Percentiles rank a stretch among this genome's conserved stretches.
These are phyloP conservation scores for Pyrocephalus nanus DNA, from an alignment of 2,797 vertebrate species.

Conservation along the genomic window DNA sequence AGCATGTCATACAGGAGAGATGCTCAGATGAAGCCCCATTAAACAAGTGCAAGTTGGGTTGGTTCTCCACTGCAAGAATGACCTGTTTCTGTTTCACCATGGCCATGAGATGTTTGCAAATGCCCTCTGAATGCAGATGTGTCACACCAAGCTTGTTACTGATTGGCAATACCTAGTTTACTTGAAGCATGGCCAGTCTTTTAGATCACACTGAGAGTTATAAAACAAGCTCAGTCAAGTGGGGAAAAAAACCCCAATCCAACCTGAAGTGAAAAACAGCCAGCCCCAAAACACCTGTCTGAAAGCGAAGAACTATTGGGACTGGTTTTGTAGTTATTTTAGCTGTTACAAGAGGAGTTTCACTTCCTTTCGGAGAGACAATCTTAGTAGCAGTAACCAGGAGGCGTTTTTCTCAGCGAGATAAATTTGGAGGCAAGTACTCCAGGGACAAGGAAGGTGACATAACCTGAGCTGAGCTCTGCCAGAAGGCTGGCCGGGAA, in stretches of 20 bases:
- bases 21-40: not conserved
- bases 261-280: not conserved
- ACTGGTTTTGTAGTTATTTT: not conserved
- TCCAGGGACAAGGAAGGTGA: not conserved
- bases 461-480: not conserved
- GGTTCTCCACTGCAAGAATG: not conserved
- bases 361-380: not conserved
- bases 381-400: not conserved
- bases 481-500: not conserved
- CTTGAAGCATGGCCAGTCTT: not conserved
- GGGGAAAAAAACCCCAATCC: accelerated
- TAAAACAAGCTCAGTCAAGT: not conserved
- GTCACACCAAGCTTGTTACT: not conserved
- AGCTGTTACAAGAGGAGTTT: not conserved
- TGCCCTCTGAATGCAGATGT: not conserved
- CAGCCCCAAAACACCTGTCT: not conserved
- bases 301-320: not conserved
- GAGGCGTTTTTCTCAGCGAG: not conserved
- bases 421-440: not conserved
- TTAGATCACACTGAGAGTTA: not conserved
- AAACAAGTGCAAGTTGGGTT: not conserved
- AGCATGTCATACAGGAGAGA: not conserved
- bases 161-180: not conserved
- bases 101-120: not conserved
- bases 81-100: not conserved